Evolutionary conservation across 2,797 vertebrate species (phyloP).

Genomic region (Thamnophis elegans): DNA sequence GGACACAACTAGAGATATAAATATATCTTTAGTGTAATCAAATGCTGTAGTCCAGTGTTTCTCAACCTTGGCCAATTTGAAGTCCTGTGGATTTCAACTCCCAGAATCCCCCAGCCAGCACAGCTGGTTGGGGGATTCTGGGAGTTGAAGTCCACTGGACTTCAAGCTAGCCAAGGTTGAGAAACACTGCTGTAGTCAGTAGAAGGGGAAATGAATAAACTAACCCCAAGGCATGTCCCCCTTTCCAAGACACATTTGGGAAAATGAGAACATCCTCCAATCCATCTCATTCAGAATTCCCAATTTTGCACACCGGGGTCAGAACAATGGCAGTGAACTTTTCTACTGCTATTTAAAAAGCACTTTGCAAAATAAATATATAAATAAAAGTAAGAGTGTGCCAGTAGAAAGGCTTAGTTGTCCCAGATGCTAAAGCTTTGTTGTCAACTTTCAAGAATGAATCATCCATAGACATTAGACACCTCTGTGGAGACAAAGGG

Average conservation of each 20-base stretch:
- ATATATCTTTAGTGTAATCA: not conserved
- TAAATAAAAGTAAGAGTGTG: not conserved
- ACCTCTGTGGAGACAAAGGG: not conserved
- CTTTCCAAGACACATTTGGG: not conserved
- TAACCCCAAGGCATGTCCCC: not conserved
- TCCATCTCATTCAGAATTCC: not conserved
- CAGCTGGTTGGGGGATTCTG: too few relatives aligned
- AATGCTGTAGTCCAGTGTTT: not conserved
- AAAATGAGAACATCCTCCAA: not conserved
- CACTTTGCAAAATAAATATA: not conserved
- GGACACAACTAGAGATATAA: not conserved
- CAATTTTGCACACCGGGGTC: not conserved
- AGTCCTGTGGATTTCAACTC: too few relatives aligned
- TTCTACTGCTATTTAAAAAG: not conserved
- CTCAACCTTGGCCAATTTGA: too few relatives aligned
- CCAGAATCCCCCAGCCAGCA: too few relatives aligned
- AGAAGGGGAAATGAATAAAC: not conserved
- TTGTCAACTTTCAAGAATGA: not conserved
- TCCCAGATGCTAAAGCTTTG: not conserved
- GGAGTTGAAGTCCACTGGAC: too few relatives aligned
- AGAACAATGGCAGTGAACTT: not conserved
- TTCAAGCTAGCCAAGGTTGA: too few relatives aligned
- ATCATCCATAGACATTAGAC: conserved; percentile 12
- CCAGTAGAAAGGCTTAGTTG: not conserved
- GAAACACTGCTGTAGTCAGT: not conserved